Evolutionary conservation across 2,797 vertebrate genomes (phyloP).

Genomic region (Pangasius djambal): DNA sequence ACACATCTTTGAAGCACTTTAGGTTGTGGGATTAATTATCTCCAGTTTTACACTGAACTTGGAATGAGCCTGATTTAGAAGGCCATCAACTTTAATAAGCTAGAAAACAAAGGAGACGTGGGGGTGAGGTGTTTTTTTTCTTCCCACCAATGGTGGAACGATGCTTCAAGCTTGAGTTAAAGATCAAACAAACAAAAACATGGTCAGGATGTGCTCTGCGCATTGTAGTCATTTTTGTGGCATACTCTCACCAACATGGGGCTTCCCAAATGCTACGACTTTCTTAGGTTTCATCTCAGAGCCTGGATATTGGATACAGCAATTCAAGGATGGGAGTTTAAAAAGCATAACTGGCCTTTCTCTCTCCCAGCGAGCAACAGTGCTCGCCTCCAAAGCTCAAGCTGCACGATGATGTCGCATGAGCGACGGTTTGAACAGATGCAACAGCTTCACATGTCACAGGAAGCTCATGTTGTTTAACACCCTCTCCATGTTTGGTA

Average conservation of each 20-base stretch:
- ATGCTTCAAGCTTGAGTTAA: background rate
- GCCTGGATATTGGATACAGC: background rate
- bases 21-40: constrained; percentile 69
- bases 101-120: constrained; percentile 30
- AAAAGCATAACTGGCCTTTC: background rate
- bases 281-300: background rate
- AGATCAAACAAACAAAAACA: background rate
- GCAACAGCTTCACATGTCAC: background rate
- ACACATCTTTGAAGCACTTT: constrained; percentile 66
- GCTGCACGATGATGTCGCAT: background rate
- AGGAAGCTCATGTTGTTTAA: background rate
- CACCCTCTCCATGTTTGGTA: background rate
- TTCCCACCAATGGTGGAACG: background rate
- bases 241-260: background rate
- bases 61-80: constrained; percentile 57
- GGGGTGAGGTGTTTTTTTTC: background rate
- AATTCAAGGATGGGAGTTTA: background rate
- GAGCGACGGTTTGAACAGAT: background rate
- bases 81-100: constrained; percentile 30
- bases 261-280: background rate
- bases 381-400: background rate
- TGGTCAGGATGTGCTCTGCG: background rate
- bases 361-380: background rate
- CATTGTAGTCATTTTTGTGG: background rate
- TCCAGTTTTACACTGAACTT: constrained; percentile 69